Base-by-base conservation (phyloP, 2,113 vertebrate genomes). In the Phainopepla nitens region DNA sequence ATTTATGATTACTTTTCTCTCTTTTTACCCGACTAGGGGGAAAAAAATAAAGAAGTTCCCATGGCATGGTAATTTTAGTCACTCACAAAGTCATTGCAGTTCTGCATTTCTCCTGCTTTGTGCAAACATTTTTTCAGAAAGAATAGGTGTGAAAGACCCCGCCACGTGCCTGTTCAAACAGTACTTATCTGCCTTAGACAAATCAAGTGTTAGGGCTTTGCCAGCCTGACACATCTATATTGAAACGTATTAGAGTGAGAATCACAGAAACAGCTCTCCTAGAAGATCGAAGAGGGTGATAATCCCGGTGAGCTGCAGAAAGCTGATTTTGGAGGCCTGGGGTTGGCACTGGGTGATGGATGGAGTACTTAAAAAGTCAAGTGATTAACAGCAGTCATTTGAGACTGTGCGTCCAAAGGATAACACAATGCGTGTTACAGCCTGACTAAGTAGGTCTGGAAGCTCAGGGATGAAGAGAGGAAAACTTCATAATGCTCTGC, bases 101-200 rank as follows among this genome's bases (percentile, higher is more conserved):
- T 86, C 44, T 62, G 29, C 29, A 69, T 91, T 96, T 89, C 57
- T 94, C 23, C 36, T 61, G 36, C 50, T 92, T 85, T 65, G 39
- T 39, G 39, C 39, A 39, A 39, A 39, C 39, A 39, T 94, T 90
- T 69, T 94, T 89, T 90, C 45, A 61, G 90, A 81, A 72, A 91
- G 64, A 94, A 82, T 45, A 82, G 36, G 57, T 91, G 65, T 89
- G 84, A 91, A 92, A 79, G n/a, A 35, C 42, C 39, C 36, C n/a
- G n/a, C 66, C 2, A 0, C 69, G 27, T 49, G 35, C 49, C 60
- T 69, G 25, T 57, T 89, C 83, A 93, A 91, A 84, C 21, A 80
- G 24, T 78, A 49, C 81, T 94, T 90, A 61, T 82, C 78, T 88
- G 45, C 56, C 45, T 94, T 76, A 93, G 94, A 89, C n/a, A 66